Conservation (phyloP, 2,888 invertebrate genomes). For the Cantharis nigra region DNA sequence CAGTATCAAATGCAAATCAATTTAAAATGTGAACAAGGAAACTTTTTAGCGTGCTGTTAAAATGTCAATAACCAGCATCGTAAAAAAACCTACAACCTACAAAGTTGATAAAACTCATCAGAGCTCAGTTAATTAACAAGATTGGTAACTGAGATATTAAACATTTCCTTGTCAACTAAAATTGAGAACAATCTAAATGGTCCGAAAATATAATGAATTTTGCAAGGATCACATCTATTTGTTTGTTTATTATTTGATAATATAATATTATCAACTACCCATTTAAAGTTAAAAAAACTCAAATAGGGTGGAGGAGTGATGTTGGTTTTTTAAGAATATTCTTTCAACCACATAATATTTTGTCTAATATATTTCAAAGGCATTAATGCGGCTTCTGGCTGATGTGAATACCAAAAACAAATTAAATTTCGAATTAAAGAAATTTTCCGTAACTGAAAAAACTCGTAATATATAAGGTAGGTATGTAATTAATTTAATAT, state of each 20-base stretch:
- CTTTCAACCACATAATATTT: too few species aligned
- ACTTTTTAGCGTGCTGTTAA: not conserved
- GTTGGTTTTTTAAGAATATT: too few species aligned
- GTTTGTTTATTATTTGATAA: not conserved
- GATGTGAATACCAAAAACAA: not conserved
- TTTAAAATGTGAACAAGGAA: not conserved
- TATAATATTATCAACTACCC: too few species aligned
- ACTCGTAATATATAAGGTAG: not conserved
- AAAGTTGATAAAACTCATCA: not conserved
- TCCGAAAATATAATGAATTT: not conserved
- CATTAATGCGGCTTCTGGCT: not conserved
- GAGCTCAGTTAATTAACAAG: not conserved
- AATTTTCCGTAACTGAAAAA: not conserved
- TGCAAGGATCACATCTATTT: not conserved
- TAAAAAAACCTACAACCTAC: not conserved
- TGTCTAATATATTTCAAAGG: not conserved
- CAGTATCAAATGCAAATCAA: not conserved
- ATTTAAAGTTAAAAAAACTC: too few species aligned
- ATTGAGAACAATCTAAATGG: not conserved
- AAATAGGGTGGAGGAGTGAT: too few species aligned
- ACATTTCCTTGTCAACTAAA: not conserved
- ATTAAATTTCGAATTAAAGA: not conserved
- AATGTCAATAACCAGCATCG: not conserved
- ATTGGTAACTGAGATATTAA: not conserved
- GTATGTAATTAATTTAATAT: not conserved